phyloP scores from a whole-genome alignment of 2,888 invertebrate genomes.

The Copidosoma aretas region DNA sequence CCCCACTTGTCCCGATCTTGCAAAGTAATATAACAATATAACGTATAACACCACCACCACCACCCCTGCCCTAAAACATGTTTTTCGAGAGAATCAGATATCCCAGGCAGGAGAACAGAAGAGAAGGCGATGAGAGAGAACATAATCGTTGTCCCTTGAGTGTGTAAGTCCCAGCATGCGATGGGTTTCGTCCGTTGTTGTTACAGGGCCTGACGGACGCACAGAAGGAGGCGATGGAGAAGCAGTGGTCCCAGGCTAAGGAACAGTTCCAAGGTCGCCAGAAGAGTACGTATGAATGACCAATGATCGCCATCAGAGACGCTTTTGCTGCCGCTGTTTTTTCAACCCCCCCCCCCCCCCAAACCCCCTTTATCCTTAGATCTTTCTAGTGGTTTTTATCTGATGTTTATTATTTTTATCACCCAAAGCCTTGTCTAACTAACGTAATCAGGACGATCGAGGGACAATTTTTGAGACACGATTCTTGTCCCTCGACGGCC shows the following conservation, averaged over 20 bases:
- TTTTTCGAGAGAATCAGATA: no score
- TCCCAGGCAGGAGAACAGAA: neutral
- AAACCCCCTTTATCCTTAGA: neutral
- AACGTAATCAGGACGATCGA: neutral
- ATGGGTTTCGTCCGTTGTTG: conserved; percentile 51
- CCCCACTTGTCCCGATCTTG: no score
- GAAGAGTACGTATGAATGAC: conserved; percentile 74
- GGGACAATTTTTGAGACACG: no score
- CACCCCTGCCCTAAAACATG: neutral
- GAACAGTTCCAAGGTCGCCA: conserved; percentile 88
- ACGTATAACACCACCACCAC: neutral
- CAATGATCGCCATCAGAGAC: neutral
- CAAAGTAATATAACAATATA: no score
- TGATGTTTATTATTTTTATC: no score
- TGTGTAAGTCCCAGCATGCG: conserved; percentile 59
- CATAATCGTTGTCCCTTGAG: conserved; percentile 13
- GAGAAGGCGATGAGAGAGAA: neutral
- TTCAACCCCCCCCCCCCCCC: neutral
- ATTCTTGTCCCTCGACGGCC: no score
- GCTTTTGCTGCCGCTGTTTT: neutral
- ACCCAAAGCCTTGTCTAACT: no score
- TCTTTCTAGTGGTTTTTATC: no score
- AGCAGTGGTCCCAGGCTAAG: conserved; percentile 86
- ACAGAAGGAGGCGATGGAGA: conserved; percentile 84
- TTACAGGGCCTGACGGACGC: conserved; percentile 84